A percentile compares a stretch with the other conserved stretches of the same genome.
phyloP scores from a whole-genome alignment of 2,888 invertebrate species.

The Synergus gifuensis region DNA sequence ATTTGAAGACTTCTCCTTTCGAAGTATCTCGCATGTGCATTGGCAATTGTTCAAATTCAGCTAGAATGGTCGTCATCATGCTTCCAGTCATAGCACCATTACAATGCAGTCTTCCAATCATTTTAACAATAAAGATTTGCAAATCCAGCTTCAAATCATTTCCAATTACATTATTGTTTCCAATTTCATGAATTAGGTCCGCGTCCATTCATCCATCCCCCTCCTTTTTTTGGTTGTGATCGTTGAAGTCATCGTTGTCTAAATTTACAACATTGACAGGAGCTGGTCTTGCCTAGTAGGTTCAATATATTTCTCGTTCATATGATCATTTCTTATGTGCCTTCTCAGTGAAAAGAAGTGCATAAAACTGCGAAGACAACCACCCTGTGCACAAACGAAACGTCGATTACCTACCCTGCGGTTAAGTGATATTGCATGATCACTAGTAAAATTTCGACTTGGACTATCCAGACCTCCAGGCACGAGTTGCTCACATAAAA shows the following conservation, averaged over 20 bases:
- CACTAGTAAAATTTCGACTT: constrained; percentile 35
- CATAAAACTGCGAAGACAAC: background rate
- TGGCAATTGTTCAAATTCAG: constrained; percentile 34
- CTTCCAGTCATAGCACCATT: background rate
- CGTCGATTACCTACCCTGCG: background rate
- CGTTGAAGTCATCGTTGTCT: background rate
- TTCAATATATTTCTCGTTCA: background rate
- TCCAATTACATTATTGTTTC: background rate
- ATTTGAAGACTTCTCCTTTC: background rate
- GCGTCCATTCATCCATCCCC: background rate
- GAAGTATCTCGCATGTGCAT: background rate
- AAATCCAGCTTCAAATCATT: background rate
- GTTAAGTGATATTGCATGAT: constrained; percentile 26
- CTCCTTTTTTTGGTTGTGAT: background rate
- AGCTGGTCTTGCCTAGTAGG: background rate
- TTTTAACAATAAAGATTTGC: constrained; percentile 26
- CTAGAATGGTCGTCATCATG: constrained; percentile 4
- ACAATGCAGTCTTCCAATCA: constrained; percentile 48
- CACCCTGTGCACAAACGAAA: constrained; percentile 5
- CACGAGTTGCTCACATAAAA: background rate
- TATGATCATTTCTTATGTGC: constrained; percentile 28
- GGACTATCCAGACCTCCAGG: constrained; percentile 32
- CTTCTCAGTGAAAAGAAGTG: constrained; percentile 31
- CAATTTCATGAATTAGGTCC: background rate
- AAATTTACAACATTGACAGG: background rate